These are phyloP conservation scores for Protophormia terraenovae DNA, from an alignment of 2,888 invertebrate species.

Conservation along the genomic window DNA sequence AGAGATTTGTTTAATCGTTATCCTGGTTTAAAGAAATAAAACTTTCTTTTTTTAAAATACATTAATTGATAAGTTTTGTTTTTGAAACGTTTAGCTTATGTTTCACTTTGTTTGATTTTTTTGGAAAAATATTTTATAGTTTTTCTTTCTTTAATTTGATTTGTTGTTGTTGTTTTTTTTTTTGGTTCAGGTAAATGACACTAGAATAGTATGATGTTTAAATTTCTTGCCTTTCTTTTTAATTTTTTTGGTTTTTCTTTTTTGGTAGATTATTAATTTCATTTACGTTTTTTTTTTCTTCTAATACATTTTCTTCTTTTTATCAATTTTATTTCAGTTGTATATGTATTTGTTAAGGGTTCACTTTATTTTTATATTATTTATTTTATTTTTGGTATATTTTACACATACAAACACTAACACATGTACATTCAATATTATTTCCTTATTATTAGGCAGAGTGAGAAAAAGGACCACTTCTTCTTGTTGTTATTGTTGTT, in stretches of 20 bases:
- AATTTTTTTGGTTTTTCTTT: slow-evolving; percentile 18
- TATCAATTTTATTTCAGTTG: not conserved
- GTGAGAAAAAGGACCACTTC: slow-evolving; percentile 51
- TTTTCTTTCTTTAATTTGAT: not conserved
- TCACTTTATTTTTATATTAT: slow-evolving; percentile 32
- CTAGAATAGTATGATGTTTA: not conserved
- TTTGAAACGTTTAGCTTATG: not conserved
- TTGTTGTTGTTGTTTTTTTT: not conserved
- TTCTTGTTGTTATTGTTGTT: not conserved
- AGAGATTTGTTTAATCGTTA: not conserved
- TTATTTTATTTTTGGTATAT: slow-evolving; percentile 27
- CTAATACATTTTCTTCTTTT: not conserved
- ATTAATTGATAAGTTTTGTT: not conserved
- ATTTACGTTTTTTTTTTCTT: not conserved
- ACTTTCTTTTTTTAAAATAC: not conserved
- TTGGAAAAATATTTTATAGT: not conserved
- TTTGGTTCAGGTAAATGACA: slow-evolving; percentile 28
- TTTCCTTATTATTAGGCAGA: not conserved
- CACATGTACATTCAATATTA: not conserved
- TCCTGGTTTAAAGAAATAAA: too few relatives aligned
- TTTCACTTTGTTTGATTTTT: not conserved
- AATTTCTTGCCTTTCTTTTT: not conserved
- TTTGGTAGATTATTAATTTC: not conserved
- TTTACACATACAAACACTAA: not conserved
- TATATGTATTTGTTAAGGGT: slow-evolving; percentile 45